Evolutionary conservation across 2,888 invertebrate genomes (phyloP), one percentile per base, ranked within the genome.

Genomic region (Leucozona laternaria): DNA sequence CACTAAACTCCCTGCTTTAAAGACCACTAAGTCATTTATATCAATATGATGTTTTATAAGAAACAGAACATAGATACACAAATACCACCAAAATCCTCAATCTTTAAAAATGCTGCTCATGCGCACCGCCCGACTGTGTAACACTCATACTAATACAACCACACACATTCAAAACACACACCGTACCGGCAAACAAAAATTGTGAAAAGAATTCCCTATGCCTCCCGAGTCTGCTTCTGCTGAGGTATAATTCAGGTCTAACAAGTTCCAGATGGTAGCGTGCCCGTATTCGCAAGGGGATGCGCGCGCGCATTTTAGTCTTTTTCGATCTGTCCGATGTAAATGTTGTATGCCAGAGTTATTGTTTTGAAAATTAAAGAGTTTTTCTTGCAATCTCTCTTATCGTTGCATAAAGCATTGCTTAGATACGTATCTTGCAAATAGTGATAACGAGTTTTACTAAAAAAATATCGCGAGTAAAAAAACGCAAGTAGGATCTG

Each of bases 231-330:
- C 10, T 31, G 8, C 31, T 31, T n/a, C n/a, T 4, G 28, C 28
- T 10, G 77, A 81, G 34, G 62, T 73, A 81, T 66, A 73, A 73
- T 85, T 82, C 86, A 82, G 82, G 86, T 86, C 86, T 86, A 86
- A 86, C 86, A 68, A 86, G 86, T 86, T 86, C 78, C 82, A 82
- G 82, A 78, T 82, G 82, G 78, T 77, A 82, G 82, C 86, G 57
- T 78, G 73, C 73, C 72, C 77, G 73, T 75, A 82, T 86, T 86
- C 78, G 86, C 86, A 86, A 86, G 82, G 86, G 82, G 86, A 86
- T 82, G 82, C 60, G 78, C 86, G 81, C 86, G 86, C 82, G 62
- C 72, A 82, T 68, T 77, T 78, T 66, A 70, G 78, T 57, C 62
- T 70, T 77, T 77, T 70, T 31, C 45, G 70, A 22, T 34, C 73